Evolutionary conservation across 2,797 vertebrate genomes (phyloP).

Genomic region (Mormyrops boulengeri): DNA sequence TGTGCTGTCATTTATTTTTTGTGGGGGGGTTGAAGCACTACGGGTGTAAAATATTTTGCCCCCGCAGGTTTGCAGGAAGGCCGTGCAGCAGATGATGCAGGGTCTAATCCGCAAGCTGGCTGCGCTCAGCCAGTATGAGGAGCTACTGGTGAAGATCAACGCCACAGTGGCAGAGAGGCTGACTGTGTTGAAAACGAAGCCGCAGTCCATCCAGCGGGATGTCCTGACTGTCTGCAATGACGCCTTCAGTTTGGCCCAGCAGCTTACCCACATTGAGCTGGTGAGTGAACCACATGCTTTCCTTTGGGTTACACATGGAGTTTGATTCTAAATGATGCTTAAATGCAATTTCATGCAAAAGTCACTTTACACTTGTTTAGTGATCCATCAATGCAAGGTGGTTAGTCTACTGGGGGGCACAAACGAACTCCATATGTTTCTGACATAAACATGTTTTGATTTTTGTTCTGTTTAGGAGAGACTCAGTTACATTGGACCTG

Average conservation of each 20-base stretch:
- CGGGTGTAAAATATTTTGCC: neutral
- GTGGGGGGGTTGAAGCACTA: neutral
- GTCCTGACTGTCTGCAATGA: slow-evolving; percentile 81
- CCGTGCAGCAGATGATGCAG: slow-evolving; percentile 77
- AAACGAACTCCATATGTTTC: neutral
- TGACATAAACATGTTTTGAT: neutral
- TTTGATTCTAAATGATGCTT: neutral
- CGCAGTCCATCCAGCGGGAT: slow-evolving; percentile 79
- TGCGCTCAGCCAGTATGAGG: slow-evolving; percentile 82
- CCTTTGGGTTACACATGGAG: neutral
- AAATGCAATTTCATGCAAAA: neutral
- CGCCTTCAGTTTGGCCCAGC: slow-evolving; percentile 84
- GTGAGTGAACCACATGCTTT: slow-evolving; percentile 51
- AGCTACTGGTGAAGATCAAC: slow-evolving; percentile 80
- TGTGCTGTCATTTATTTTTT: neutral
- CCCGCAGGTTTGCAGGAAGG: slow-evolving; percentile 77
- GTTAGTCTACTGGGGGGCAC: neutral
- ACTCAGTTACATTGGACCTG: slow-evolving; percentile 88
- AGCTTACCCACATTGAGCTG: slow-evolving; percentile 91
- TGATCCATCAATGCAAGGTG: neutral
- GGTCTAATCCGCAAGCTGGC: slow-evolving; percentile 77
- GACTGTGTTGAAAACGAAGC: slow-evolving; percentile 75
- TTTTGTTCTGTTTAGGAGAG: slow-evolving; percentile 67
- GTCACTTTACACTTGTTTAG: neutral
- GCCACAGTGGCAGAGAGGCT: slow-evolving; percentile 71